Conservation (phyloP, 1,140 invertebrate species). For the Lineus longissimus region DNA sequence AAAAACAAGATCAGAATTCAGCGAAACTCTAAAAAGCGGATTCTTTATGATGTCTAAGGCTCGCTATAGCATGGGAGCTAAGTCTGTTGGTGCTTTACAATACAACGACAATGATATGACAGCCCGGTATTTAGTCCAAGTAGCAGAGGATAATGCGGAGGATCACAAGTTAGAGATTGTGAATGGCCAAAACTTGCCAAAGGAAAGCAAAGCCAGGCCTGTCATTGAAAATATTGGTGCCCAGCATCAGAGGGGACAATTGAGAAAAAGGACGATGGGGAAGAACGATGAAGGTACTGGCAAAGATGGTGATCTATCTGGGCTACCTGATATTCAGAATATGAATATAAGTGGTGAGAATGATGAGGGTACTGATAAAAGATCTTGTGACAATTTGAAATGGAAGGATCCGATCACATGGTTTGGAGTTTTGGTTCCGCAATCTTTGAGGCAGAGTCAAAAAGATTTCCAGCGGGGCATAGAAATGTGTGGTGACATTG, state of each 20-base stretch:
- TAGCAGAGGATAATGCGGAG: background rate
- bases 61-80: constrained; percentile 31
- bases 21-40: constrained; percentile 26
- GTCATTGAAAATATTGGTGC: background rate
- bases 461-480: constrained; percentile 24
- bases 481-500: constrained; percentile 18
- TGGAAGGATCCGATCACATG: constrained; percentile 34
- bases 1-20: constrained; percentile 20
- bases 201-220: background rate
- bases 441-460: constrained; percentile 33
- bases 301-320: background rate
- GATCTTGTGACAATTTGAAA: background rate
- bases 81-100: constrained; percentile 23
- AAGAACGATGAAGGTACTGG: background rate
- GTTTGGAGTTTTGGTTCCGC: constrained; percentile 44
- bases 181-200: background rate
- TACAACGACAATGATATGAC: constrained; percentile 24
- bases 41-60: constrained; percentile 31
- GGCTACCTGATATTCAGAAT: background rate
- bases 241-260: background rate
- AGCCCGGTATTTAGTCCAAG: constrained; percentile 16
- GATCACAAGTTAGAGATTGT: background rate
- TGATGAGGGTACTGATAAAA: background rate
- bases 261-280: constrained; percentile 22
- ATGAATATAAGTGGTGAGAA: background rate